These are phyloP conservation scores for Chelidonichthys spinosus DNA, from an alignment of 2,797 vertebrate species.

Conservation along the genomic window DNA sequence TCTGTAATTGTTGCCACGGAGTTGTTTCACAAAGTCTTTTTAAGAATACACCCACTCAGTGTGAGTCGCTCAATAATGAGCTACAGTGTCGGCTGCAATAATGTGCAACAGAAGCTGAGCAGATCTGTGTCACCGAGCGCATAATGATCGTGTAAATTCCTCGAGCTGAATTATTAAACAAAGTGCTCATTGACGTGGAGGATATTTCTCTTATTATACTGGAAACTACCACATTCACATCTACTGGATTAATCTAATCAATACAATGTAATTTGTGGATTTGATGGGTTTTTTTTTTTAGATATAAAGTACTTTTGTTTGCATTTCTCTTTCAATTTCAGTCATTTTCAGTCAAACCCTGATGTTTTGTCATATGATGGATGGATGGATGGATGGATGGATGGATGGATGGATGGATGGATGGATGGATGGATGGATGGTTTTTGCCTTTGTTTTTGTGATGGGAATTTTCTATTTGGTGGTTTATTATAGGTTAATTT, in stretches of 20 bases:
- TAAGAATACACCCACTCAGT: background rate
- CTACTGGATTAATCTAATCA: background rate
- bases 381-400: too few species aligned
- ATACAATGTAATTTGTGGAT: constrained; percentile 14
- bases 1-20: constrained; percentile 16
- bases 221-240: background rate
- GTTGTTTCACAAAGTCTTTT: constrained; percentile 4
- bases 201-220: constrained; percentile 23
- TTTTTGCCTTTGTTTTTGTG: too few species aligned
- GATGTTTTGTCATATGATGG: too few species aligned
- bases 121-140: background rate
- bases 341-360: too few species aligned
- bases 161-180: constrained; percentile 8
- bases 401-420: too few species aligned
- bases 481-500: too few species aligned
- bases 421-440: too few species aligned
- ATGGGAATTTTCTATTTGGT: too few species aligned
- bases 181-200: constrained; percentile 5
- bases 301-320: too few species aligned
- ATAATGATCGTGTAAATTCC: background rate
- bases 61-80: constrained; percentile 5
- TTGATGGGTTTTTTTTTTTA: background rate
- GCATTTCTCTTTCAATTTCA: too few species aligned
- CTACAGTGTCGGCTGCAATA: constrained; percentile 16
- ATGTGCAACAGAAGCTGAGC: constrained; percentile 1